phyloP scores from a whole-genome alignment of 2,113 vertebrate species.

The western clawed frog (Xenopus tropicalis) region DNA sequence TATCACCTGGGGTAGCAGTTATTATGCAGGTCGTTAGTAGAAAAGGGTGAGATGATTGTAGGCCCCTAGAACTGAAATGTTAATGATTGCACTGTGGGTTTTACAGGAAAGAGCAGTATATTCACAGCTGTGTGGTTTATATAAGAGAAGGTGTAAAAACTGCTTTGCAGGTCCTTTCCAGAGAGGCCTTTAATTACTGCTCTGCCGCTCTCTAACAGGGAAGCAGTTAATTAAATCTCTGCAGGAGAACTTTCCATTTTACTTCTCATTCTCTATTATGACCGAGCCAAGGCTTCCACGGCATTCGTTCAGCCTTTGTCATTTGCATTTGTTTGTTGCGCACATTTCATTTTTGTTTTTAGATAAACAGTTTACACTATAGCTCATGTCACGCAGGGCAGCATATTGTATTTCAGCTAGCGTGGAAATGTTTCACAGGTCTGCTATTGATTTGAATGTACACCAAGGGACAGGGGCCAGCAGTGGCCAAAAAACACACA shows the following conservation, averaged over 20 bases:
- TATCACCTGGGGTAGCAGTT: too few species aligned
- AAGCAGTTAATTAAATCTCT: conserved; percentile 1
- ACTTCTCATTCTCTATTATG: neutral
- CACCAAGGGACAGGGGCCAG: too few species aligned
- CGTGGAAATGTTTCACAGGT: too few species aligned
- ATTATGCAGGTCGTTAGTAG: too few species aligned
- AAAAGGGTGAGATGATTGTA: too few species aligned
- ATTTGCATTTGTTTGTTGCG: too few species aligned
- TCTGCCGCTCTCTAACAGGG: neutral
- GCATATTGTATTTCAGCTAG: too few species aligned
- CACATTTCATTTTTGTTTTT: too few species aligned
- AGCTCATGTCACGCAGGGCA: too few species aligned
- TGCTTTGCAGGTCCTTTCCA: neutral
- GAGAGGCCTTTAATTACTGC: neutral
- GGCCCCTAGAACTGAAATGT: neutral
- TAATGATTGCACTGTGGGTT: neutral
- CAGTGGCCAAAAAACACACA: too few species aligned
- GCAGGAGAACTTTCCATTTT: conserved; percentile 3
- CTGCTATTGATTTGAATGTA: too few species aligned
- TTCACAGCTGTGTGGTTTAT: neutral
- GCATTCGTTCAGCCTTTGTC: neutral
- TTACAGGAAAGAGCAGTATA: neutral
- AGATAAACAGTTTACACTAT: too few species aligned
- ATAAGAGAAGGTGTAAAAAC: neutral
- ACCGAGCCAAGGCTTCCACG: neutral